Percentiles rank a stretch among this genome's conserved stretches.
phyloP scores from a whole-genome alignment of 2,113 vertebrate genomes.

The Vicugna pacos region DNA sequence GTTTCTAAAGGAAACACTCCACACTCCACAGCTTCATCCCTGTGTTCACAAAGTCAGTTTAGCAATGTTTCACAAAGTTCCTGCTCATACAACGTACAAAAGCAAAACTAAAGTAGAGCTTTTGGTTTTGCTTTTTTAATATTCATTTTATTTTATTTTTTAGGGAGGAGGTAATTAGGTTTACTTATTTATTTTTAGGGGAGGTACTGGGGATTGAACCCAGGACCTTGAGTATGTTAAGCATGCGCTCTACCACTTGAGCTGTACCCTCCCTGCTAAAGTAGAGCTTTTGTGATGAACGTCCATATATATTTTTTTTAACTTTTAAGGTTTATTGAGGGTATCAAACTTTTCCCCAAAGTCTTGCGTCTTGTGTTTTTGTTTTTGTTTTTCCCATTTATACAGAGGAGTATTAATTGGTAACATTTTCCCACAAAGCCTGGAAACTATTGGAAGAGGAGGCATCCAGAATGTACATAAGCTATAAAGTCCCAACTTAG shows the following conservation, averaged over 20 bases:
- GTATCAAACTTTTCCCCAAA: background rate
- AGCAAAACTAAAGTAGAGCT: no score
- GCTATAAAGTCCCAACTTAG: fast-evolving
- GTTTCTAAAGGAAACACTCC: background rate
- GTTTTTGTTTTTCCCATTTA: no score
- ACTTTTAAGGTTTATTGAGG: background rate
- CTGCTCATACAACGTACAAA: background rate
- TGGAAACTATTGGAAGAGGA: fast-evolving
- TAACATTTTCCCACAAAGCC: background rate
- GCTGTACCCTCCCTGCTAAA: no score
- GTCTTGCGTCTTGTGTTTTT: background rate
- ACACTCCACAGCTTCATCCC: background rate
- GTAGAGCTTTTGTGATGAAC: fast-evolving
- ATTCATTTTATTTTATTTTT: no score
- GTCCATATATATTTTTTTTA: background rate
- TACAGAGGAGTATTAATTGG: fast-evolving
- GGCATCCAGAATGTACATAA: fast-evolving
- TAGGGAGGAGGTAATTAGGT: no score
- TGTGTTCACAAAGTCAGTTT: background rate
- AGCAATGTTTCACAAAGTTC: background rate
- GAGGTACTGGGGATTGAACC: no score
- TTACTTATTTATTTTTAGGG: no score
- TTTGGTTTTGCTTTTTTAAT: no score
- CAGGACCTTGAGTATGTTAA: no score
- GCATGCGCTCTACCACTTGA: no score